A percentile compares a stretch with the other conserved stretches of the same genome.
phyloP scores from a whole-genome alignment of 1,140 invertebrate species.

The Eufriesea mexicana region DNA sequence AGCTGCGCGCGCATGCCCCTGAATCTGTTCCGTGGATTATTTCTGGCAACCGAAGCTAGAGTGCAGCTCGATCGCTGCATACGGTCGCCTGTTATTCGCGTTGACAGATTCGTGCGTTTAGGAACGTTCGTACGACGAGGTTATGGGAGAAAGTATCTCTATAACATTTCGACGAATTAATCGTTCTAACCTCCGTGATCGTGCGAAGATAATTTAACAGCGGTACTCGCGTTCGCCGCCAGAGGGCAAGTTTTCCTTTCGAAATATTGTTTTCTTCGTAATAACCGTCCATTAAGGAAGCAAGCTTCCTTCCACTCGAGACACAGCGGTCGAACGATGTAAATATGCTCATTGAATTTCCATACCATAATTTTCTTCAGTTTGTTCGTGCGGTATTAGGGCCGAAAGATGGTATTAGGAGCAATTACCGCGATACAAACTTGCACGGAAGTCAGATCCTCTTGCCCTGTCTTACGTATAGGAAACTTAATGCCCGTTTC shows the following conservation, averaged over 20 bases:
- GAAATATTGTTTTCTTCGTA: no score
- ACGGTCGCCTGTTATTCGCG: neutral
- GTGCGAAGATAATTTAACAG: no score
- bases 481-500: neutral
- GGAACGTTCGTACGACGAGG: no score
- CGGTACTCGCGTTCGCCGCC: no score
- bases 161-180: no score
- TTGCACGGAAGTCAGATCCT: neutral
- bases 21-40: slow-evolving; percentile 10
- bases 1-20: slow-evolving; percentile 19
- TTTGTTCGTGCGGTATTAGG: neutral
- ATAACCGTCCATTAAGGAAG: neutral
- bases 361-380: no score
- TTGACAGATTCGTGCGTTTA: neutral
- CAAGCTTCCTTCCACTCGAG: neutral
- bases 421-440: neutral
- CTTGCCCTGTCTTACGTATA: neutral
- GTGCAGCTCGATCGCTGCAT: no score
- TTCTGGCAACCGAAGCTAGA: neutral
- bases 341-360: neutral
- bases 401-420: neutral
- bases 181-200: no score
- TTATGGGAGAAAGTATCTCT: no score
- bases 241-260: no score
- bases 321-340: no score